Base-by-base conservation (phyloP, 2,888 invertebrate genomes). In the Ecliptopera silaceata region DNA sequence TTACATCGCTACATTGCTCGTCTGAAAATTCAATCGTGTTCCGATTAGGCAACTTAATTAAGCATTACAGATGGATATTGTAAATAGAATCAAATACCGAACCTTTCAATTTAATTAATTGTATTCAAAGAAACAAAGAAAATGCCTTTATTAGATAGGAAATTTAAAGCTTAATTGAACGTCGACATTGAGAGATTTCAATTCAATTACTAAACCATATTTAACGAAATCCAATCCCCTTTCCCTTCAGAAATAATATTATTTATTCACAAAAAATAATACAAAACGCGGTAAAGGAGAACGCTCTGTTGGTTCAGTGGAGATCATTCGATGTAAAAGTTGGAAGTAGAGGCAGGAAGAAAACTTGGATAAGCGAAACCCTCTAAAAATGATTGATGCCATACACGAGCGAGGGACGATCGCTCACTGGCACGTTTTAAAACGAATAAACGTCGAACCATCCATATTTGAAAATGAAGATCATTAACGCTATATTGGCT, bases 341-440 rank as follows among this genome's bases (percentile, higher is more conserved):
- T 86, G 76, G 80, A 69, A 77, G 80, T 79, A 76, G 82, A 83
- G 82, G 85, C 83, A 82, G 84, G 83, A 86, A 86, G 87, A 84
- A 88, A 90, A 89, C 87, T 88, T 84, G 88, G 89, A 88, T 88
- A 88, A 88, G 83, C 85, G 91, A 92, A 91, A 85, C 91, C 91
- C 91, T 89, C 91, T 86, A 90, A 90, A 88, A 88, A 91, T 92
- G 91, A 92, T 92, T 92, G 92, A 92, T 92, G 91, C 88, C 82
- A 68, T 73, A 65, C 70, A 72, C 57, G 72, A 75, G 71, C 73
- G 75, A 79, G 80, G 85, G 82, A 68, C 77, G 80, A 75, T 79
- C 79, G 77, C 75, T 75, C 82, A 80, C 75, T 73, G 76, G 72
- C 77, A 72, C 75, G 79, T 80, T 90, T 88, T 88, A 90, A 90